Percentiles rank a stretch among this genome's conserved stretches.
Conservation (phyloP, 1,140 invertebrate species). For the Argopecten irradians region DNA sequence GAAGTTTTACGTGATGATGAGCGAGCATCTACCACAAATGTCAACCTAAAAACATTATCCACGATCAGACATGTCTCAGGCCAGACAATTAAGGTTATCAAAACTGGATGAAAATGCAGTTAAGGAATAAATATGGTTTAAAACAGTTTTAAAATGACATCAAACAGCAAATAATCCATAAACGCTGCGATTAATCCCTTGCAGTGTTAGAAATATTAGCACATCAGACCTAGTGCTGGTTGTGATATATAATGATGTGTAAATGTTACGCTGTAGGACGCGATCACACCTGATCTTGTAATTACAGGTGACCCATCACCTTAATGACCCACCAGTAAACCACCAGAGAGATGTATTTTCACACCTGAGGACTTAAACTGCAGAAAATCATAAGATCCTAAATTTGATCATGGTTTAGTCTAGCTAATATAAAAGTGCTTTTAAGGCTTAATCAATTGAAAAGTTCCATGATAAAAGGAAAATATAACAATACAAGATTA, state of each 20-base stretch:
- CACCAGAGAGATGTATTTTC: neutral
- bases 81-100: constrained; percentile 10
- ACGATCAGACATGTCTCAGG: neutral
- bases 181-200: neutral
- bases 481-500: neutral
- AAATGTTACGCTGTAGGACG: neutral
- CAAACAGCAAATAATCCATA: neutral
- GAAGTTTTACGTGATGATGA: neutral
- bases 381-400: neutral
- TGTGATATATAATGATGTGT: neutral
- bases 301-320: neutral
- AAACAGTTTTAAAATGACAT: constrained; percentile 3
- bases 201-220: neutral
- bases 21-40: neutral
- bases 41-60: neutral
- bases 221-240: neutral
- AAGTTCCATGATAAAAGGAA: neutral
- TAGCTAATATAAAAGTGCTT: neutral
- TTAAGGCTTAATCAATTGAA: neutral
- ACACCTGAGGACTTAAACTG: neutral
- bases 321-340: neutral
- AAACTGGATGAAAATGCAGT: neutral
- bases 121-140: neutral
- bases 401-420: too few relatives aligned
- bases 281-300: neutral